Conservation (phyloP, 2,797 vertebrate species). For the Amblyraja radiata region DNA sequence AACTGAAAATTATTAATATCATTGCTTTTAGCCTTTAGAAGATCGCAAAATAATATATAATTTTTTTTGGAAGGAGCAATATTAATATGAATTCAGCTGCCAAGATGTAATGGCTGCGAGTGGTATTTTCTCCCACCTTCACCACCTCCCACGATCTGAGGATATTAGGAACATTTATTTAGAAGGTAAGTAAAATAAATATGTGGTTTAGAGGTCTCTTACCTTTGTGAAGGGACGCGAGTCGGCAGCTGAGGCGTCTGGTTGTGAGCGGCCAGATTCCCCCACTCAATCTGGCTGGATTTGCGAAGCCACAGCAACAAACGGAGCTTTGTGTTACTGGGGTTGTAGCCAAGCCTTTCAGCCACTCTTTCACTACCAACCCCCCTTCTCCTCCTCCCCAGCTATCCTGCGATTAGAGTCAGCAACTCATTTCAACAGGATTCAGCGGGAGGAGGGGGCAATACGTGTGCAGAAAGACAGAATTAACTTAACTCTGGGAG, state of each 20-base stretch:
- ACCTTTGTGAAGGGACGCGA: constrained; percentile 39
- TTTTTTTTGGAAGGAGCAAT: background rate
- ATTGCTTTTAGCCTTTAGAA: background rate
- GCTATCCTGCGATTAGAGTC: constrained; percentile 14
- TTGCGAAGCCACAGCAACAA: constrained; percentile 41
- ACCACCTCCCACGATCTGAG: too few species aligned
- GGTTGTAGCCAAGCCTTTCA: constrained; percentile 35
- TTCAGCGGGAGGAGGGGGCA: background rate
- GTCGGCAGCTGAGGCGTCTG: constrained; percentile 18
- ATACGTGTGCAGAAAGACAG: background rate
- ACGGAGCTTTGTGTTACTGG: constrained; percentile 41
- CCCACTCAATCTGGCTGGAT: background rate
- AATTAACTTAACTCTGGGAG: background rate
- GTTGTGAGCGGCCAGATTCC: constrained; percentile 32
- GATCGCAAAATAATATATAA: background rate
- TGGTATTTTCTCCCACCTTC: too few species aligned
- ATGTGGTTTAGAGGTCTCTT: constrained; percentile 26
- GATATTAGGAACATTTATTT: background rate
- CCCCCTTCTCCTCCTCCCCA: background rate
- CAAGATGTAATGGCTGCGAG: background rate
- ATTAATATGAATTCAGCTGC: background rate
- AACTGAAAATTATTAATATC: background rate
- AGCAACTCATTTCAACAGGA: constrained; percentile 36
- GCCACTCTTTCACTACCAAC: background rate
- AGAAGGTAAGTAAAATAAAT: background rate